These are phyloP conservation scores for Thereva nobilitata DNA, from an alignment of 2,888 invertebrate species.

Conservation along the genomic window DNA sequence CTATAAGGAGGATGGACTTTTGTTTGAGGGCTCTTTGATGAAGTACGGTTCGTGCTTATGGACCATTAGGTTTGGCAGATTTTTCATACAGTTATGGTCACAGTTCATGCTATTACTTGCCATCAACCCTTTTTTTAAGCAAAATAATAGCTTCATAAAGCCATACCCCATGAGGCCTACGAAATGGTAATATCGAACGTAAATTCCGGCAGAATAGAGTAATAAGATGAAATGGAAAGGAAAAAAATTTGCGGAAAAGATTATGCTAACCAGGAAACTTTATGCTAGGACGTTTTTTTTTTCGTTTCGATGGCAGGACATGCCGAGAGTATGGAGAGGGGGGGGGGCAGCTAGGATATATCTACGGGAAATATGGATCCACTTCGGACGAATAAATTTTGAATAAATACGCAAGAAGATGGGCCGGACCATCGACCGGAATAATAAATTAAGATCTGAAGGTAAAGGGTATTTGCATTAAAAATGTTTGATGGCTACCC, in stretches of 20 bases:
- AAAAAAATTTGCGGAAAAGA: constrained; percentile 26
- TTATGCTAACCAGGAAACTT: constrained; percentile 24
- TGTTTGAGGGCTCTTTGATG: constrained; percentile 13
- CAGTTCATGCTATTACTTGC: constrained; percentile 23
- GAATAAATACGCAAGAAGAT: constrained; percentile 20
- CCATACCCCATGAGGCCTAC: constrained; percentile 16
- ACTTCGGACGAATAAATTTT: constrained; percentile 25
- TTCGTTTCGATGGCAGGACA: too few species aligned
- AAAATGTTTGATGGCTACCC: too few species aligned
- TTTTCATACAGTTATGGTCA: constrained; percentile 33
- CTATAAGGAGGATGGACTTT: too few species aligned
- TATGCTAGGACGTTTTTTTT: too few species aligned
- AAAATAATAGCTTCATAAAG: constrained; percentile 15
- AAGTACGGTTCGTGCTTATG: constrained; percentile 23
- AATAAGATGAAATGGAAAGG: constrained; percentile 32
- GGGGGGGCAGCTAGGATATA: too few species aligned
- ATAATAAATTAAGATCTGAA: constrained; percentile 25
- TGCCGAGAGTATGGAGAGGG: too few species aligned
- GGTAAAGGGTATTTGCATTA: background rate
- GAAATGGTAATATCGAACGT: constrained; percentile 18
- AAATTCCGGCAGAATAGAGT: constrained; percentile 24
- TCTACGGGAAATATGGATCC: background rate
- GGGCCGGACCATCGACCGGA: constrained; percentile 5
- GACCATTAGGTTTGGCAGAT: constrained; percentile 33
- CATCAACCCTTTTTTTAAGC: constrained; percentile 24